phyloP scores from a whole-genome alignment of 2,888 invertebrate species.

The Rhingia campestris region DNA sequence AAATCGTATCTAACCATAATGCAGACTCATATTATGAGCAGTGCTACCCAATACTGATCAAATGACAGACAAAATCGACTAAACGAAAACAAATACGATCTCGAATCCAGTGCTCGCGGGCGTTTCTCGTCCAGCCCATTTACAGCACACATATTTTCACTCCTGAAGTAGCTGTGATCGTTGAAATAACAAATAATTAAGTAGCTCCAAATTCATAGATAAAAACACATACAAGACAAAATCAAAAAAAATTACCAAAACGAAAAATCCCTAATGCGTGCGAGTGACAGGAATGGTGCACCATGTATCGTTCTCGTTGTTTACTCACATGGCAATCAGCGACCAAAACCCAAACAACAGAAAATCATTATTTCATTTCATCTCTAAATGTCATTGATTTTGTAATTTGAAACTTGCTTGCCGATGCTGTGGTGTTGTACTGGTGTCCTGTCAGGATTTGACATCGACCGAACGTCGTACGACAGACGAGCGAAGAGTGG shows the following conservation, averaged over 20 bases:
- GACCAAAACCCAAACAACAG: constrained; percentile 66
- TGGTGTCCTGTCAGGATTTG: constrained; percentile 50
- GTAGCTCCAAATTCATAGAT: constrained; percentile 49
- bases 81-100: constrained; percentile 51
- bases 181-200: constrained; percentile 69
- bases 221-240: not conserved
- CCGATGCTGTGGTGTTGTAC: constrained; percentile 9
- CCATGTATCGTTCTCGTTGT: constrained; percentile 49
- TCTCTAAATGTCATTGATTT: constrained; percentile 38
- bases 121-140: constrained; percentile 17
- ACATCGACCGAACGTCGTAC: constrained; percentile 39
- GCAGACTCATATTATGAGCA: not conserved
- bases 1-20: constrained; percentile 11
- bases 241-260: constrained; percentile 42
- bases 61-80: constrained; percentile 26
- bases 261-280: constrained; percentile 22
- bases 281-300: constrained; percentile 14
- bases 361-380: constrained; percentile 50
- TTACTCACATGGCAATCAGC: constrained; percentile 74
- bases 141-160: constrained; percentile 24
- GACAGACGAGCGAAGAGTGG: constrained; percentile 44
- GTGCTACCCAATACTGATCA: not conserved
- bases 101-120: constrained; percentile 4
- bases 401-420: constrained; percentile 58
- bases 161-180: constrained; percentile 71